These are phyloP conservation scores for Lepidochrysops patricia DNA, from an alignment of 2,888 invertebrate genomes.

Conservation along the genomic window DNA sequence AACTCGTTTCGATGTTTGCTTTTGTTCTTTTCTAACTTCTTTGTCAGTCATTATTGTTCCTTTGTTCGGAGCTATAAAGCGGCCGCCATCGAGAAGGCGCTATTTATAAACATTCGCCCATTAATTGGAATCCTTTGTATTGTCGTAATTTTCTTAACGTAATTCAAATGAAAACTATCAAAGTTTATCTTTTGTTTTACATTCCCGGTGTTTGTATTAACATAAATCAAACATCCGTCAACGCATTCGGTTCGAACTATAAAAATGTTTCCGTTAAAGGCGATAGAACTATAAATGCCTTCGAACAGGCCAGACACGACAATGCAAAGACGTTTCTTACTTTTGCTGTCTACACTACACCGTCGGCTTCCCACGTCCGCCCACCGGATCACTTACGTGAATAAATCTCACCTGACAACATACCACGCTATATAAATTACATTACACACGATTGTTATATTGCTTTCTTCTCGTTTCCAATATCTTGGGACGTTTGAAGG, in stretches of 20 bases:
- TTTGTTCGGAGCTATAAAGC: conserved; percentile 55
- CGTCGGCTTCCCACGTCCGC: conserved; percentile 50
- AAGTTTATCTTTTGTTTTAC: conserved; percentile 22
- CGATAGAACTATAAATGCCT: conserved; percentile 41
- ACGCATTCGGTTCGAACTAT: conserved; percentile 22
- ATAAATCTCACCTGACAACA: conserved; percentile 60
- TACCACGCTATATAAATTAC: conserved; percentile 20
- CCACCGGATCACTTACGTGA: conserved; percentile 44
- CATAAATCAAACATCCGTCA: conserved; percentile 8
- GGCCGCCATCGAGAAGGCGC: conserved; percentile 36
- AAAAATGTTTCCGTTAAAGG: conserved; percentile 40
- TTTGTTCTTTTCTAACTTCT: conserved; percentile 64
- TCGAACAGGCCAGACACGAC: conserved; percentile 44
- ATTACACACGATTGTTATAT: conserved; percentile 16
- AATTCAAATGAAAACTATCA: conserved; percentile 29
- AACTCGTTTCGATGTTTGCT: conserved; percentile 51
- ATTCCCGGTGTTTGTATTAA: conserved; percentile 31
- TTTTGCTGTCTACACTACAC: conserved; percentile 35
- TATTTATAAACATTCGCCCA: conserved; percentile 58
- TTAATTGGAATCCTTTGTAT: conserved; percentile 45
- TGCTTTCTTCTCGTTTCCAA: conserved; percentile 9
- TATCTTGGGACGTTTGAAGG: conserved; percentile 4
- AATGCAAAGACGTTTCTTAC: conserved; percentile 41
- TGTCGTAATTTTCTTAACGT: conserved; percentile 33
- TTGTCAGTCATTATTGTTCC: conserved; percentile 59